Base-by-base conservation (phyloP, 2,888 invertebrate genomes). In the Lamproptera curius region DNA sequence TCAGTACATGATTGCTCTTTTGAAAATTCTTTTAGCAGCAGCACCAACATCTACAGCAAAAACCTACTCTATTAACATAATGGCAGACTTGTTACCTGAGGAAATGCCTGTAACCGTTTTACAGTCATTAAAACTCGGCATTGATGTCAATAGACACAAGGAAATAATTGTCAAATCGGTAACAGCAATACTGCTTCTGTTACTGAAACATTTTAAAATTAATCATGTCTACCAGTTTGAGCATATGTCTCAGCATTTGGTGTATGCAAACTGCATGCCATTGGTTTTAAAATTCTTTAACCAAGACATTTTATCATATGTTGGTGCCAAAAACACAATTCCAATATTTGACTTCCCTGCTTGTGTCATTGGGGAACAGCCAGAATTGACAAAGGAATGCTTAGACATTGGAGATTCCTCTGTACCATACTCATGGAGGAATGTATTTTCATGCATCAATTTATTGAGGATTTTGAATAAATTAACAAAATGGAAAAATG, bases 221-320 rank as follows among this genome's bases (percentile, higher is more conserved):
- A 99, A 98, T 85, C 99, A 99, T 85, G 91, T 99, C 38, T 99
- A 98, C 78, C 99, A 99, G 86, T 99, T 99, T 89, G 99, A 99
- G 83, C 99, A 97, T 73, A 97, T 99, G 94, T 97, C 97, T 1
- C 98, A 99, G 80, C 98, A 99, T 86, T 89, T 99, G 59, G 98
- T 99, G 8, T 99, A 99, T 85, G 99, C 99, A 50, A 99, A 99
- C 77, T 99, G 99, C 73, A 98, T 99, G 78, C 99, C 99, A 0
- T 87, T 99, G 53, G 97, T 99, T 14, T 88, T 99, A 45, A 99
- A 99, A 76, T 99, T 99, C 86, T 96, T 99, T 77, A 99, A 99
- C 82, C 99, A 99, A 81, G 97, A 98, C 68, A 97, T 99, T 56
- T 91, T 95, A 78, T 93, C 94, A 41, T 98, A 98, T 84, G 95